These are phyloP conservation scores for Eriosoma lanigerum DNA, from an alignment of 1,140 invertebrate genomes.

Conservation along the genomic window DNA sequence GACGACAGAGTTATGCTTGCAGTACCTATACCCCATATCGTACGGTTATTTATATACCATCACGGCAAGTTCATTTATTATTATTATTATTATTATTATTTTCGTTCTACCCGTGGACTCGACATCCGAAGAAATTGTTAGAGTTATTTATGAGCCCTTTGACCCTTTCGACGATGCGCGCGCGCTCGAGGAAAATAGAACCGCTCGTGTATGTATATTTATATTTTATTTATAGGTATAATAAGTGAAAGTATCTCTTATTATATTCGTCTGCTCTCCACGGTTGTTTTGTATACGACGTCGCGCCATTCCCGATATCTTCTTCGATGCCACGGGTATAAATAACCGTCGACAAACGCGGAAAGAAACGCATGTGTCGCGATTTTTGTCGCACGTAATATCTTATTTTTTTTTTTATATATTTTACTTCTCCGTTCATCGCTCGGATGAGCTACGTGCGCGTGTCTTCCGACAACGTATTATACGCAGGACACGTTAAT, in stretches of 20 bases:
- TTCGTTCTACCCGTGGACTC: conserved; percentile 8
- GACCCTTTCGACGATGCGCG: background rate
- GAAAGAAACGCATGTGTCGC: conserved; percentile 40
- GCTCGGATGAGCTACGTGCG: background rate
- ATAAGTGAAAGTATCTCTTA: conserved; percentile 37
- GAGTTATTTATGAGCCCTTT: conserved; percentile 25
- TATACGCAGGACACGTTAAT: conserved; percentile 7
- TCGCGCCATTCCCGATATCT: too few species aligned
- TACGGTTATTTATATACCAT: background rate
- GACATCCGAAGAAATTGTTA: background rate
- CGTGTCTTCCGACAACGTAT: background rate
- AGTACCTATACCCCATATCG: background rate
- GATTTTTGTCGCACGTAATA: conserved; percentile 47
- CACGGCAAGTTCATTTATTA: conserved; percentile 15
- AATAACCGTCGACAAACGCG: conserved; percentile 46
- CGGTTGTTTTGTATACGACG: too few species aligned
- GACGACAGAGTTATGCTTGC: background rate
- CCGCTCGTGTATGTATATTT: too few species aligned
- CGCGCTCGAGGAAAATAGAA: background rate
- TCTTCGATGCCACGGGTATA: conserved; percentile 8
- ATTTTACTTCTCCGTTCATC: background rate
- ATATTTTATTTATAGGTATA: too few species aligned
- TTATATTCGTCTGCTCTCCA: too few species aligned
- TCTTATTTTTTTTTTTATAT: conserved; percentile 37
- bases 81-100: background rate